These are phyloP conservation scores for Lottia gigantea DNA, from an alignment of 2,888 invertebrate genomes.

Conservation along the genomic window DNA sequence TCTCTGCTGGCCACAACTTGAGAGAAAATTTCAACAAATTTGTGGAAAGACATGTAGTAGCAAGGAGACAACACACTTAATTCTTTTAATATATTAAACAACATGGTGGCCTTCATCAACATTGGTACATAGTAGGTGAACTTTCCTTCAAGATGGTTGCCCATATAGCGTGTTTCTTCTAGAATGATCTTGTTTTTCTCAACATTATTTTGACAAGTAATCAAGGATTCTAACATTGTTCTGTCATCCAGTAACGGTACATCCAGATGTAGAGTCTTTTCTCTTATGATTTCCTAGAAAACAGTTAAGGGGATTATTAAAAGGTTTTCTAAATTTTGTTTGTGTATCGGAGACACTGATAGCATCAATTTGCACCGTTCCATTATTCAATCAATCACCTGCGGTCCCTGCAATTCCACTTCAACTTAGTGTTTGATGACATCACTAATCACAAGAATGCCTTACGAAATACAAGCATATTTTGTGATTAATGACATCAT, in stretches of 20 bases:
- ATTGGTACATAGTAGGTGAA: slow-evolving; percentile 60
- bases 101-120: slow-evolving; percentile 59
- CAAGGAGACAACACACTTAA: slow-evolving; percentile 57
- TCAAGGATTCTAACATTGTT: slow-evolving; percentile 60
- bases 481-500: too few species aligned
- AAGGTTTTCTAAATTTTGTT: too few species aligned
- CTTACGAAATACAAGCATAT: too few species aligned
- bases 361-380: too few species aligned
- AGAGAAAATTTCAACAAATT: slow-evolving; percentile 56
- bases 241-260: slow-evolving; percentile 62
- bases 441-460: too few species aligned
- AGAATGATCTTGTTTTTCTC: slow-evolving; percentile 57
- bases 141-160: slow-evolving; percentile 62
- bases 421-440: too few species aligned
- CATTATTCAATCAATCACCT: too few species aligned
- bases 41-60: slow-evolving; percentile 61
- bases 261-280: slow-evolving; percentile 59
- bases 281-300: slow-evolving; percentile 58
- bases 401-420: too few species aligned
- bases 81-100: slow-evolving; percentile 58
- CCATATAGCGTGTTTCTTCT: slow-evolving; percentile 61
- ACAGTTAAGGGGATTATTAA: not conserved
- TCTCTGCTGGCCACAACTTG: slow-evolving; percentile 52
- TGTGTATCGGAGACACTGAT: too few species aligned
- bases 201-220: slow-evolving; percentile 58